These are phyloP conservation scores for Temnothorax unifasciatus DNA, from an alignment of 2,888 invertebrate genomes.

Conservation along the genomic window DNA sequence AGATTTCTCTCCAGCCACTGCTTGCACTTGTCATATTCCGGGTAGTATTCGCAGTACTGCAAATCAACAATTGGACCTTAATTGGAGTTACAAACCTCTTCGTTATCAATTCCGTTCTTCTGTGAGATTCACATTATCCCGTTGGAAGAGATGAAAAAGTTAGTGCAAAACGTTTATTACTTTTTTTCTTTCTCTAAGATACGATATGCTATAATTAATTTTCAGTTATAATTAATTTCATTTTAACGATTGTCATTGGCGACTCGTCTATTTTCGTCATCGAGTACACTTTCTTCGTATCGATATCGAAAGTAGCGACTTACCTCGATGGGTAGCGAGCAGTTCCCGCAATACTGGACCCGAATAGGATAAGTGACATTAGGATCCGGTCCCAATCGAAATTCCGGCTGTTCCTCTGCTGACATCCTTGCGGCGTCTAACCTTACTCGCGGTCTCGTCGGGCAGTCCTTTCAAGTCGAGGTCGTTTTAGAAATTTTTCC, in stretches of 20 bases:
- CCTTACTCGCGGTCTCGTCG: background rate
- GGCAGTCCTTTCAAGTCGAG: too few species aligned
- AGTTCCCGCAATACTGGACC: slow-evolving; percentile 97
- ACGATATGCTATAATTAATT: background rate
- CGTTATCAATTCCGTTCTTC: background rate
- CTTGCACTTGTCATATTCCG: slow-evolving; percentile 98
- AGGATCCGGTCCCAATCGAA: slow-evolving; percentile 89
- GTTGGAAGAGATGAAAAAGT: background rate
- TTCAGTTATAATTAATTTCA: background rate
- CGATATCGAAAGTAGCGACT: slow-evolving; percentile 64
- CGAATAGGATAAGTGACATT: slow-evolving; percentile 93
- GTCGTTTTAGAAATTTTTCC: background rate
- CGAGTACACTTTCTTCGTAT: background rate
- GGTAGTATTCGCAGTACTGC: slow-evolving; percentile 99
- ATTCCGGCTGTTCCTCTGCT: slow-evolving; percentile 78
- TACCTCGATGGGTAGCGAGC: slow-evolving; percentile 97
- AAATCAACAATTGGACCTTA: slow-evolving; percentile 8
- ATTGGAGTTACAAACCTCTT: background rate
- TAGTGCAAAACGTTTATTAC: background rate
- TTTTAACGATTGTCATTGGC: background rate
- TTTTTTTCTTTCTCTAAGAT: background rate
- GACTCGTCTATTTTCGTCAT: background rate
- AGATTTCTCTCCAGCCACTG: slow-evolving; percentile 98
- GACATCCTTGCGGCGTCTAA: slow-evolving; percentile 76
- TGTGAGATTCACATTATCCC: background rate